phyloP scores from a whole-genome alignment of 2,113 vertebrate species.

The Nothobranchius furzeri region DNA sequence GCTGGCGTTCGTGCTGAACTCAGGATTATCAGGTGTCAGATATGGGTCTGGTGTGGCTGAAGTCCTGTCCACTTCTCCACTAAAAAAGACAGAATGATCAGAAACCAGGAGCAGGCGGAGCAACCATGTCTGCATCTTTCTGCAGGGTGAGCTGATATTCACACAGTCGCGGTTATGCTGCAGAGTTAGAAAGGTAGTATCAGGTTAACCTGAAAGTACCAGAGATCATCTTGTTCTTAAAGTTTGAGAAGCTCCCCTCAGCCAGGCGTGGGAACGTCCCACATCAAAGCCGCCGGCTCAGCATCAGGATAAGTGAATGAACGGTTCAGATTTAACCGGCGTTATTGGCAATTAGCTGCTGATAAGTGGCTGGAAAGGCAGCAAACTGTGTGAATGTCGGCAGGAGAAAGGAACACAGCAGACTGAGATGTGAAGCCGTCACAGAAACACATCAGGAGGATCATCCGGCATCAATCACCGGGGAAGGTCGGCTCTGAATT shows the following conservation, averaged over 20 bases:
- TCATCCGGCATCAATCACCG: no score
- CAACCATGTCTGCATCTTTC: neutral
- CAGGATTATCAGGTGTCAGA: conserved; percentile 73
- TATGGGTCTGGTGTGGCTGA: conserved; percentile 58
- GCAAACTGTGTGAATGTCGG: conserved; percentile 62
- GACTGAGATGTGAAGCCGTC: conserved; percentile 7
- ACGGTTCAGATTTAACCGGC: conserved; percentile 52
- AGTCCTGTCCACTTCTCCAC: conserved; percentile 29
- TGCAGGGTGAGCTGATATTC: no score
- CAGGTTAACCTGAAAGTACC: no score
- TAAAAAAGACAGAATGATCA: neutral
- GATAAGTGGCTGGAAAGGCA: conserved; percentile 72
- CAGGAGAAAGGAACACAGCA: conserved; percentile 1
- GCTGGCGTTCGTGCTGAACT: conserved; percentile 41
- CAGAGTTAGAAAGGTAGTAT: no score
- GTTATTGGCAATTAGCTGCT: conserved; percentile 74
- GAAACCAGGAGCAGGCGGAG: no score
- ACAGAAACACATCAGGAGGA: neutral
- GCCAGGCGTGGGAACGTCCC: conserved; percentile 56
- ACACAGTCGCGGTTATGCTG: no score
- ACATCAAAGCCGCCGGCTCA: conserved; percentile 61
- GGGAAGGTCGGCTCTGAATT: no score
- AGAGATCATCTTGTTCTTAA: neutral
- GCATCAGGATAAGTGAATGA: conserved; percentile 64
- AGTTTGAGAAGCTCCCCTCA: conserved; percentile 59